Conservation (phyloP, 2,888 invertebrate genomes). For the Clitarchus hookeri region DNA sequence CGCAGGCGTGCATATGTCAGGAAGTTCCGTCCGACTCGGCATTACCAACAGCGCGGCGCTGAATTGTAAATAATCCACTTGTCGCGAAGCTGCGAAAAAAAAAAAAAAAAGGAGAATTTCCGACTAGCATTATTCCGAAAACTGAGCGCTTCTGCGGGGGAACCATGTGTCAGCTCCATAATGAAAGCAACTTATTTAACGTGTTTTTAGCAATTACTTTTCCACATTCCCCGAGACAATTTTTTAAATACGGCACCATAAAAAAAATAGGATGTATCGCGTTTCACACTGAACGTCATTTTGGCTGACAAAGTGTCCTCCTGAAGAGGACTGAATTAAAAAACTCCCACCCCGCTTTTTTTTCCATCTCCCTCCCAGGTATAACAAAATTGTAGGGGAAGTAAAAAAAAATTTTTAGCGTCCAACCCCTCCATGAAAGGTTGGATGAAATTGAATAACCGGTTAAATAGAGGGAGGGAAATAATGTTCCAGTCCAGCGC, state of each 20-base stretch:
- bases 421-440: slow-evolving; percentile 17
- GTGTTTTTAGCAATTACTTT: slow-evolving; percentile 14
- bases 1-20: not conserved
- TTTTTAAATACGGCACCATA: not conserved
- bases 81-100: not conserved
- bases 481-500: slow-evolving; percentile 41
- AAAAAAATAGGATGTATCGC: not conserved
- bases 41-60: not conserved
- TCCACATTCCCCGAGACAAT: not conserved
- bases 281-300: not conserved
- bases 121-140: not conserved
- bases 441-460: slow-evolving; percentile 28
- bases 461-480: slow-evolving; percentile 28
- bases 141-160: not conserved
- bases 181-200: not conserved
- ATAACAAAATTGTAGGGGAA: not conserved
- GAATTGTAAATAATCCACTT: not conserved
- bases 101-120: not conserved
- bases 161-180: not conserved
- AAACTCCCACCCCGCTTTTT: not conserved
- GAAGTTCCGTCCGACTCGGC: not conserved
- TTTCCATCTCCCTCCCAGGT: not conserved
- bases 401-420: not conserved
- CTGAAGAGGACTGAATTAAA: not conserved
- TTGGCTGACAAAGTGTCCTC: not conserved